Evolutionary conservation across 2,113 vertebrate genomes (phyloP), one percentile per base, ranked within the genome.

Genomic region (Trematocara nigrifrons): DNA sequence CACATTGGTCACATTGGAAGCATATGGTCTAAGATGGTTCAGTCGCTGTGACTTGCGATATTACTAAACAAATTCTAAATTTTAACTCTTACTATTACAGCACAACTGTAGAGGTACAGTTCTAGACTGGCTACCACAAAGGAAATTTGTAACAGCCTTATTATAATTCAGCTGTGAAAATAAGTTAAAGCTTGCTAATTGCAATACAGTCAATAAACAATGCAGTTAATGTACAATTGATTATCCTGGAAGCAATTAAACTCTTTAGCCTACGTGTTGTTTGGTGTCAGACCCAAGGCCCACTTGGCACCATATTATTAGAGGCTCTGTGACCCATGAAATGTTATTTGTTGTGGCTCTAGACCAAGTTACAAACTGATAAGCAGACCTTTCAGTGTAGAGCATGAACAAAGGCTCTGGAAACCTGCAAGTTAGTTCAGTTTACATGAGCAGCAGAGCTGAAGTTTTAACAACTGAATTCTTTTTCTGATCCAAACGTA

Each of bases 331-430:
- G 74, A 92, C 86, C 82, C 57, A 80, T 89, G 80, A 87, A 74
- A 89, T 89, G 81, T 88, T 88, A 83, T 91, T 85, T 92, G 80
- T 79, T 88, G 57, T 92, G 87, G 85, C 92, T 85, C 76, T 52
- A 64, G 59, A 90, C 92, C 87, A 91, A 90, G 84, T 89, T 80
- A 89, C 81, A 54, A 84, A 80, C 83, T 87, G 89, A 91, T 90
- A 90, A 91, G 90, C 74, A 83, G 81, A 82, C 51, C 86, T 87
- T 80, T 89, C 77, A 83, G 76, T 42, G 22, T 74, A 35, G 49
- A 45, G 29, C 45, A 77, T 69, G 20, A 42, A 84, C 74, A 80
- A 82, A 77, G 52, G 40, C 45, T 53, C 71, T 83, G 22, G 51
- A 82, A 79, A 59, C 29, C 33, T 22, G 54, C 51, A 66, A 31